These are phyloP conservation scores for Muntiacus reevesi DNA, from an alignment of 2,113 vertebrate species.

Conservation along the genomic window DNA sequence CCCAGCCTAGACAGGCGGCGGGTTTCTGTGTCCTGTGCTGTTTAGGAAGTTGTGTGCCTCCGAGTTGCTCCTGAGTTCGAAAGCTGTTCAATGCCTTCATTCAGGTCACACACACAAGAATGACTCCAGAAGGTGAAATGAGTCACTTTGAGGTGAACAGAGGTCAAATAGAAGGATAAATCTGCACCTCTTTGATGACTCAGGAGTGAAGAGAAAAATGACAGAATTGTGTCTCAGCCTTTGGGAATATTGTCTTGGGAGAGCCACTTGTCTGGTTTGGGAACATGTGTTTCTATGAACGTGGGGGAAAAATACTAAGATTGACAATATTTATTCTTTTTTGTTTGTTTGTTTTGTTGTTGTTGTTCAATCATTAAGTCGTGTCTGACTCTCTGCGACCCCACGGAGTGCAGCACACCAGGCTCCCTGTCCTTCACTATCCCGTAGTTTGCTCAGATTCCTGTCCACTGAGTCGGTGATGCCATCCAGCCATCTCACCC, in stretches of 20 bases:
- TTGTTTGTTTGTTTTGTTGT: too few species aligned
- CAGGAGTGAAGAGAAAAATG: neutral
- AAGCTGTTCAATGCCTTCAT: neutral
- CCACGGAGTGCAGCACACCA: neutral
- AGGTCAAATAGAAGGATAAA: neutral
- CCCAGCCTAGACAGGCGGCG: rapidly evolving
- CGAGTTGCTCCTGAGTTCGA: neutral
- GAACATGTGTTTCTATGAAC: neutral
- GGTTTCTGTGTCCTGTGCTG: neutral
- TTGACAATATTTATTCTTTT: neutral
- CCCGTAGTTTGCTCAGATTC: neutral
- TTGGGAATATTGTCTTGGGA: neutral
- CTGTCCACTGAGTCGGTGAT: neutral
- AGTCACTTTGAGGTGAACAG: neutral
- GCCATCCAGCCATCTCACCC: neutral
- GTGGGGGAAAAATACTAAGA: neutral
- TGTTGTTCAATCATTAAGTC: neutral
- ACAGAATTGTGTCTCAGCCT: neutral
- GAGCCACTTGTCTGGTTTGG: neutral
- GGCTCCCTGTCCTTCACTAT: neutral
- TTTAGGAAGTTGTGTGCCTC: neutral
- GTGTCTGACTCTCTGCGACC: neutral
- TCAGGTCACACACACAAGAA: neutral
- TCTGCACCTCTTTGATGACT: neutral
- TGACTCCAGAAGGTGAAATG: neutral